Evolutionary conservation across 2,113 vertebrate species (phyloP).

Genomic region (Struthidea cinerea): DNA sequence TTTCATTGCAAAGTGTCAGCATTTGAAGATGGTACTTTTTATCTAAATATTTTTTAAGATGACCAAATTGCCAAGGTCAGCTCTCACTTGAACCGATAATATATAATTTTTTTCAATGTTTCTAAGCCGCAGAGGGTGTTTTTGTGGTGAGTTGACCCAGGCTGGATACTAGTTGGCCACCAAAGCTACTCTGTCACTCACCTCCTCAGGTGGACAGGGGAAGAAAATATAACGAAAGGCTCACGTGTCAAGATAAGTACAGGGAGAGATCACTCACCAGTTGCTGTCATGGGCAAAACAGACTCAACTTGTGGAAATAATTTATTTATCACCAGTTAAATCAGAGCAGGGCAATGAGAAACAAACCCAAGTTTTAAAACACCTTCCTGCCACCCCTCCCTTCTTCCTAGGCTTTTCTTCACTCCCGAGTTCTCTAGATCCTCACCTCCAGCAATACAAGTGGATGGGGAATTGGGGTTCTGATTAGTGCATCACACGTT

Average conservation of each 20-base stretch:
- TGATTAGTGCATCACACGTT: no score
- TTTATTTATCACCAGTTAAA: neutral
- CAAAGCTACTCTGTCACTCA: neutral
- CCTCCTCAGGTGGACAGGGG: neutral
- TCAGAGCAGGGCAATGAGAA: neutral
- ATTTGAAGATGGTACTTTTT: neutral
- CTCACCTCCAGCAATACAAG: accelerated
- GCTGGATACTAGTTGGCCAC: neutral
- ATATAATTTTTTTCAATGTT: neutral
- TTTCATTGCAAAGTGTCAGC: neutral
- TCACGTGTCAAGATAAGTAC: neutral
- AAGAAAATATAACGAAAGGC: neutral
- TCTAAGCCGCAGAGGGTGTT: neutral
- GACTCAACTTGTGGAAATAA: neutral
- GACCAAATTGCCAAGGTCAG: neutral
- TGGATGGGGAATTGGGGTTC: neutral
- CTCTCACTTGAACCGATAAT: neutral
- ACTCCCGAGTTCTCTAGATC: no score
- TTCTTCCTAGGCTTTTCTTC: neutral
- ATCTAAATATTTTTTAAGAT: neutral
- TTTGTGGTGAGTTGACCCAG: neutral
- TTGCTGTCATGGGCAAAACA: neutral
- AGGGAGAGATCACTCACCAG: neutral
- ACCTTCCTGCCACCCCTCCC: neutral
- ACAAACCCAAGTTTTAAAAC: neutral